A percentile compares a stretch with the other conserved stretches of the same genome.
Evolutionary conservation across 2,113 vertebrate species (phyloP).

Genomic region (Andinoacara biseriatus): DNA sequence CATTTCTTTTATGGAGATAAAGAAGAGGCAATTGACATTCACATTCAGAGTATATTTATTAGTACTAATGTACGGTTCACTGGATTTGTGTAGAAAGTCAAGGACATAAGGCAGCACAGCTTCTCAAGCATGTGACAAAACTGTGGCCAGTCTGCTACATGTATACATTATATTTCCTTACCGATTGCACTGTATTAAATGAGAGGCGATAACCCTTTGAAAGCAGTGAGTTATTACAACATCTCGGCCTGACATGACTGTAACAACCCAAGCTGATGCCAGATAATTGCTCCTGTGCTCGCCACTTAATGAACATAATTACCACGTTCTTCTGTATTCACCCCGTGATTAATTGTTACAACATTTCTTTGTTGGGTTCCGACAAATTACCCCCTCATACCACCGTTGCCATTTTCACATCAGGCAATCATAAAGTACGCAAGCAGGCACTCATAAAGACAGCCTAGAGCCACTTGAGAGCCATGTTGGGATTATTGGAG

Average conservation of each 20-base stretch:
- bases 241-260: constrained; percentile 67
- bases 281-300: constrained; percentile 81
- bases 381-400: constrained; percentile 78
- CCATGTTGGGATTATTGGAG: constrained; percentile 73
- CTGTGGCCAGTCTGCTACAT: constrained; percentile 10
- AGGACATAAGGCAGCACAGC: not conserved
- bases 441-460: constrained; percentile 73
- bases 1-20: not conserved
- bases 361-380: constrained; percentile 81
- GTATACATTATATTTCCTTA: constrained; percentile 19
- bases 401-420: constrained; percentile 76
- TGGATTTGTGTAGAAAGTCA: not conserved
- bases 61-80: not conserved
- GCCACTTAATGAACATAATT: constrained; percentile 85
- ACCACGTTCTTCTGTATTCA: constrained; percentile 76
- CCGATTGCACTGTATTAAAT: constrained; percentile 56
- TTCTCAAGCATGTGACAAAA: not conserved
- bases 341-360: constrained; percentile 84
- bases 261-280: constrained; percentile 74
- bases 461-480: constrained; percentile 73
- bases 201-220: constrained; percentile 57
- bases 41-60: not conserved
- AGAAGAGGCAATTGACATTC: not conserved
- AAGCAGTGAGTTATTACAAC: constrained; percentile 77
- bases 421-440: constrained; percentile 76